phyloP scores from a whole-genome alignment of 2,888 invertebrate species.

The Mesorhabditis sp. region DNA sequence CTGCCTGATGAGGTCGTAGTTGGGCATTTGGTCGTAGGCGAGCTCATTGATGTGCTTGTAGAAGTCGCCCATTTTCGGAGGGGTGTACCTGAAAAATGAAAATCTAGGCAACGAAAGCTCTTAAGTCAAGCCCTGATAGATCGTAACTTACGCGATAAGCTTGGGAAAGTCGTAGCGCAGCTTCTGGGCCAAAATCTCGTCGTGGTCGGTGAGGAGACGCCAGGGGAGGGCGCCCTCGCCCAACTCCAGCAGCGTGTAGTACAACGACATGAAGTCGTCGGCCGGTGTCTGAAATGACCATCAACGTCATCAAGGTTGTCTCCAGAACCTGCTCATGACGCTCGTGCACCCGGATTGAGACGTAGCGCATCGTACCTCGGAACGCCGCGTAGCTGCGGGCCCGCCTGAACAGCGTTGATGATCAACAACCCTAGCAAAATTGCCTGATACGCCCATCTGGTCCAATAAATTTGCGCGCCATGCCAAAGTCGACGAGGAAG shows the following conservation, averaged over 20 bases:
- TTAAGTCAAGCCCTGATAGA: background rate
- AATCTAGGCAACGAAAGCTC: background rate
- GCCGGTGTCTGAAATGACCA: conserved; percentile 29
- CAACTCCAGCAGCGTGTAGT: conserved; percentile 46
- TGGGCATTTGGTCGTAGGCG: conserved; percentile 1
- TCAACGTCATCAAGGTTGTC: background rate
- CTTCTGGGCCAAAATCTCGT: conserved; percentile 38
- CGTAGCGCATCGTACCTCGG: conserved; percentile 51
- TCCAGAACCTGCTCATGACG: conserved; percentile 30
- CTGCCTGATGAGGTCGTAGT: background rate
- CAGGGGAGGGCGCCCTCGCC: conserved; percentile 47
- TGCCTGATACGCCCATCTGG: conserved; percentile 23
- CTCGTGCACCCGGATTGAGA: conserved; percentile 48
- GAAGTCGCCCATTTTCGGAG: background rate
- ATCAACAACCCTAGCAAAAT: background rate
- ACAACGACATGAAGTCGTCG: conserved; percentile 46
- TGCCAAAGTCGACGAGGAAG: conserved; percentile 52
- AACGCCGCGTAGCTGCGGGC: conserved; percentile 50
- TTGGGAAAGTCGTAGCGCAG: conserved; percentile 13
- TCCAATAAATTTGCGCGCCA: conserved; percentile 31
- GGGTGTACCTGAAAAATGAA: conserved; percentile 2
- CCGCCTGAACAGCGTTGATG: conserved; percentile 25
- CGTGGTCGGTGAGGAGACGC: conserved; percentile 36
- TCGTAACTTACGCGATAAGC: conserved; percentile 12
- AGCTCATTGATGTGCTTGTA: conserved; percentile 3